phyloP scores from a whole-genome alignment of 2,888 invertebrate genomes.

The Autographa gamma region DNA sequence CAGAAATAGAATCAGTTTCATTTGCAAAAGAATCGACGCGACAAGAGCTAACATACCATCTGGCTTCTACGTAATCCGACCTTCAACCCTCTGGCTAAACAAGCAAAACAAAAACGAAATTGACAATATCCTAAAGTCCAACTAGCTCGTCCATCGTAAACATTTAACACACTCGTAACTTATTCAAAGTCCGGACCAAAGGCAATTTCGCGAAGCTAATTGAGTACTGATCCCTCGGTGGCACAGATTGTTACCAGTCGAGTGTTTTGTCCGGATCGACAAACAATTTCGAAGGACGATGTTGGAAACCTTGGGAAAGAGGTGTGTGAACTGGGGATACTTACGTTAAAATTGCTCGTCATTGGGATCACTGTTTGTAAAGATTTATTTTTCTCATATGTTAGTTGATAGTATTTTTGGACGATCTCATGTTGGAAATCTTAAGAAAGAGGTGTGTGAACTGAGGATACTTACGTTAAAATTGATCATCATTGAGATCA shows the following conservation, averaged over 20 bases:
- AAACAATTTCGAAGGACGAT: slow-evolving; percentile 27
- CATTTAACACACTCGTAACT: slow-evolving; percentile 53
- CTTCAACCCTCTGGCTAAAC: background rate
- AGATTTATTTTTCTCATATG: too few species aligned
- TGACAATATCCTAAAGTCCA: slow-evolving; percentile 19
- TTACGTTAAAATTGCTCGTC: too few species aligned
- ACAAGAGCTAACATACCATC: too few species aligned
- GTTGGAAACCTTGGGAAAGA: slow-evolving; percentile 13
- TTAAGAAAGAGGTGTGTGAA: background rate
- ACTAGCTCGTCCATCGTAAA: slow-evolving; percentile 23
- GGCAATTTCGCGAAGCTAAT: slow-evolving; percentile 59
- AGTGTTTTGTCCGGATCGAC: slow-evolving; percentile 26
- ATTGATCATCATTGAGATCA: too few species aligned
- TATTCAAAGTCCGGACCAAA: slow-evolving; percentile 59
- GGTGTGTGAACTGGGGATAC: background rate
- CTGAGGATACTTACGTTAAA: too few species aligned
- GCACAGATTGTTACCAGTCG: slow-evolving; percentile 34
- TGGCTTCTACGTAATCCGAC: too few species aligned
- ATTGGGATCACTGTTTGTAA: too few species aligned
- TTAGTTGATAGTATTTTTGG: too few species aligned
- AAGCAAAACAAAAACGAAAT: slow-evolving; percentile 5
- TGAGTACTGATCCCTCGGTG: slow-evolving; percentile 47
- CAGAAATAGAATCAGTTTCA: too few species aligned
- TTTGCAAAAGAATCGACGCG: background rate
- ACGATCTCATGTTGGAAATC: slow-evolving; percentile 16